These are phyloP conservation scores for Craniophora ligustri DNA, from an alignment of 2,888 invertebrate genomes.

Conservation along the genomic window DNA sequence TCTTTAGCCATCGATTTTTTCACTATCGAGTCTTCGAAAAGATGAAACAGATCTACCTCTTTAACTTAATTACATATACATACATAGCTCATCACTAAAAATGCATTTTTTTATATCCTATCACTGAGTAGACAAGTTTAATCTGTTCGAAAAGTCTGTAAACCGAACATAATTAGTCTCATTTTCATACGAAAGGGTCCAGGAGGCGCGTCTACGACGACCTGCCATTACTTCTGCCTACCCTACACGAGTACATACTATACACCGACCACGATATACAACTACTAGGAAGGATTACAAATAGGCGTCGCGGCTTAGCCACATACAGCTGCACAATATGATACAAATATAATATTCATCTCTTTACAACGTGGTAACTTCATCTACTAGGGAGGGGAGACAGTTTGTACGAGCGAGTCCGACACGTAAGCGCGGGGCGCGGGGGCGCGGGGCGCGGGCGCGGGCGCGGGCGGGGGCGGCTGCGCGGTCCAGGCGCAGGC, in stretches of 20 bases:
- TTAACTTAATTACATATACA: slow-evolving; percentile 82
- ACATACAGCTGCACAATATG: slow-evolving; percentile 84
- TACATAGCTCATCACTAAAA: slow-evolving; percentile 86
- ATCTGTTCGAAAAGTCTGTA: slow-evolving; percentile 87
- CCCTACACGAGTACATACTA: slow-evolving; percentile 65
- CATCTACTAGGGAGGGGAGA: slow-evolving; percentile 78
- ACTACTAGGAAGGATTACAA: slow-evolving; percentile 84
- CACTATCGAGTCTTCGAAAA: slow-evolving; percentile 86
- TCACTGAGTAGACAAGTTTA: slow-evolving; percentile 87
- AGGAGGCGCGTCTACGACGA: slow-evolving; percentile 56
- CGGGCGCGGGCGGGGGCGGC: slow-evolving; percentile 56
- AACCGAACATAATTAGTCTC: slow-evolving; percentile 82
- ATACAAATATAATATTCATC: slow-evolving; percentile 80
- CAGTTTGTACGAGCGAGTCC: slow-evolving; percentile 79
- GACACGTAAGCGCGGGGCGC: slow-evolving; percentile 57
- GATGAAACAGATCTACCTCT: slow-evolving; percentile 87
- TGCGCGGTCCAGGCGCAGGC: slow-evolving; percentile 73
- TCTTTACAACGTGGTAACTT: slow-evolving; percentile 87
- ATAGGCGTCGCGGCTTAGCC: slow-evolving; percentile 83
- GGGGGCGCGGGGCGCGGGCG: slow-evolving; percentile 43
- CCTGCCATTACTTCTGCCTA: slow-evolving; percentile 58
- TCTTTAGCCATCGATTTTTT: slow-evolving; percentile 86
- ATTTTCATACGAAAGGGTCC: slow-evolving; percentile 67
- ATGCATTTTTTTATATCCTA: slow-evolving; percentile 86
- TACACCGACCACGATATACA: slow-evolving; percentile 77